phyloP scores from a whole-genome alignment of 2,888 invertebrate genomes.

The Aphidoletes aphidimyza region DNA sequence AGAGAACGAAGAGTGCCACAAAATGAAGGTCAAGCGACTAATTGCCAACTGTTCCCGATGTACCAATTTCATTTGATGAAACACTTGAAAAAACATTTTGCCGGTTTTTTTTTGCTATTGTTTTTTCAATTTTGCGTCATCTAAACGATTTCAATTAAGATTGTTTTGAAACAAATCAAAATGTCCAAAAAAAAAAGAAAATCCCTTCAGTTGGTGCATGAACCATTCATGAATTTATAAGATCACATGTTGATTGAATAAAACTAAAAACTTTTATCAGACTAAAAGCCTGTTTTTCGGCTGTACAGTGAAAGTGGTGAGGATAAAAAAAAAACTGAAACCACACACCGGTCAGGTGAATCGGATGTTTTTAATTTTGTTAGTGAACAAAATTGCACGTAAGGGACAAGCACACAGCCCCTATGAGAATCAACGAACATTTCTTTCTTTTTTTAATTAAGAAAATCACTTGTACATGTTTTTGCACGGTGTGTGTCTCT shows the following conservation, averaged over 20 bases:
- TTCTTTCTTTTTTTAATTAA: conserved; percentile 34
- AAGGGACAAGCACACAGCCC: neutral
- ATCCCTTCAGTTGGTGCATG: neutral
- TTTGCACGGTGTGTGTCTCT: neutral
- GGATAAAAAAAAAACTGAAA: neutral
- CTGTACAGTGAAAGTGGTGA: no score
- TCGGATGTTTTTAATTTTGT: neutral
- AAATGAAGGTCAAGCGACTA: conserved; percentile 23
- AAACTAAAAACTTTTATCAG: no score
- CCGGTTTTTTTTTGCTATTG: neutral
- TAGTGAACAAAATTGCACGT: neutral
- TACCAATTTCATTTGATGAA: neutral
- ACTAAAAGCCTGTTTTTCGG: no score
- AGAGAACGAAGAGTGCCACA: neutral
- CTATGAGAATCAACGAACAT: neutral
- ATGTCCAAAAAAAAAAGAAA: no score
- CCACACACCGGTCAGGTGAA: neutral
- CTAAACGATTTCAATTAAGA: neutral
- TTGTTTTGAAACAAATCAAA: conserved; percentile 29
- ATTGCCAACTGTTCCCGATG: neutral
- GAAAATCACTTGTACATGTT: neutral
- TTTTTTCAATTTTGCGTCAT: neutral
- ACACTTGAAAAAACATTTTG: neutral
- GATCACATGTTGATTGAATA: conserved; percentile 48
- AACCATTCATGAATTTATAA: no score